Conservation (phyloP, 1,140 invertebrate species). For the Drosophila melanica region DNA sequence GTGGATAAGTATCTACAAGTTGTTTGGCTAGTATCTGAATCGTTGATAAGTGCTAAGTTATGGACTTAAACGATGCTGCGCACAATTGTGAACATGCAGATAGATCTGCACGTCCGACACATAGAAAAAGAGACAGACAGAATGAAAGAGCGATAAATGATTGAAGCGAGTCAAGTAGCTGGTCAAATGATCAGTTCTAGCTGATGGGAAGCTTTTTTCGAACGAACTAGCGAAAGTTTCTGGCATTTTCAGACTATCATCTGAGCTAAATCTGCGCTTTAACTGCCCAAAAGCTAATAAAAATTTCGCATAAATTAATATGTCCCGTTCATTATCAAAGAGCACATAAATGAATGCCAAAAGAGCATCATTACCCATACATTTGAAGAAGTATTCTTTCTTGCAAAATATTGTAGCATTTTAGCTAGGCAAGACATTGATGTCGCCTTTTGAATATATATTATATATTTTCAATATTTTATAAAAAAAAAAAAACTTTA, state of each 20-base stretch:
- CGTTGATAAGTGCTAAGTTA: conserved; percentile 55
- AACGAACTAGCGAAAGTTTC: conserved; percentile 40
- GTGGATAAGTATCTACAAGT: conserved; percentile 53
- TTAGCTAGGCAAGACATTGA: too few relatives aligned
- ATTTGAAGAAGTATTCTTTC: too few relatives aligned
- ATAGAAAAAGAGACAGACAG: background rate
- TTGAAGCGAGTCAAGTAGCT: conserved; percentile 16
- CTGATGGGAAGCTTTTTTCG: conserved; percentile 21
- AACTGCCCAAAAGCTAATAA: conserved; percentile 56
- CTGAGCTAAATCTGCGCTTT: conserved; percentile 24
- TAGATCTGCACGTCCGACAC: conserved; percentile 4
- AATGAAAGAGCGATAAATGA: conserved; percentile 11
- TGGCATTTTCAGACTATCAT: conserved; percentile 7
- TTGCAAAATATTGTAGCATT: too few relatives aligned
- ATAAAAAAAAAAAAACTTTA: too few relatives aligned
- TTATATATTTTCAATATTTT: too few relatives aligned
- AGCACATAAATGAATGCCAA: background rate
- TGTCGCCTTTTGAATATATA: too few relatives aligned
- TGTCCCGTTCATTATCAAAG: conserved; percentile 39
- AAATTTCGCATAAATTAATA: conserved; percentile 67
- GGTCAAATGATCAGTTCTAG: background rate
- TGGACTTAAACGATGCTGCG: conserved; percentile 37
- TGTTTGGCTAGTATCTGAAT: conserved; percentile 53
- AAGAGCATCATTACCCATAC: too few relatives aligned
- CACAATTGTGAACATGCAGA: conserved; percentile 34